Percentiles rank a stretch among this genome's conserved stretches.
These are phyloP conservation scores for Ammospiza maritima DNA, from an alignment of 2,797 vertebrate genomes.

Conservation along the genomic window DNA sequence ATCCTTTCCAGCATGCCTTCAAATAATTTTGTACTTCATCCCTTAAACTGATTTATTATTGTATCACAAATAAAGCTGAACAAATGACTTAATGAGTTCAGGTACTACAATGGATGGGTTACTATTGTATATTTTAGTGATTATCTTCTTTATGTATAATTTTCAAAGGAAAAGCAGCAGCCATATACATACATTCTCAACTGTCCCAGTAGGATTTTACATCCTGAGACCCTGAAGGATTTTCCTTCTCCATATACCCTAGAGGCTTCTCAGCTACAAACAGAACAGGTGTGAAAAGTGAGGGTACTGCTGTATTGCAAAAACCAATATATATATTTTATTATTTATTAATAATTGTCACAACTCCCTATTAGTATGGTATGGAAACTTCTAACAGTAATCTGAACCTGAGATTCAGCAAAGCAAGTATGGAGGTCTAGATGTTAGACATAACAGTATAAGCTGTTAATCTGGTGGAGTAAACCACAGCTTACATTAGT, in stretches of 20 bases:
- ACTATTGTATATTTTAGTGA: not conserved
- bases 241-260: not conserved
- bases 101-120: not conserved
- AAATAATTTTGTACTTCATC: not conserved
- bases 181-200: not conserved
- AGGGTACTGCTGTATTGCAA: not conserved
- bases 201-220: not conserved
- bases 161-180: not conserved
- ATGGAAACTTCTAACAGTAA: not conserved
- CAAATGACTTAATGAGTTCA: not conserved
- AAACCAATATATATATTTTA: not conserved
- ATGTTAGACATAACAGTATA: not conserved
- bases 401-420: not conserved
- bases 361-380: not conserved
- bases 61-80: not conserved
- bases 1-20: not conserved
- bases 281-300: not conserved
- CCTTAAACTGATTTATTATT: not conserved
- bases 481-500: not conserved
- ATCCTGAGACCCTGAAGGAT: not conserved
- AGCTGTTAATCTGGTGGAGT: not conserved
- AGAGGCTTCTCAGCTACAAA: not conserved
- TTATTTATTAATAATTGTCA: not conserved
- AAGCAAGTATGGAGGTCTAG: not conserved
- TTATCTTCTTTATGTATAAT: not conserved